Evolutionary conservation across 2,888 invertebrate species (phyloP), one percentile per base, ranked within the genome.

Genomic region (Autographa gamma): DNA sequence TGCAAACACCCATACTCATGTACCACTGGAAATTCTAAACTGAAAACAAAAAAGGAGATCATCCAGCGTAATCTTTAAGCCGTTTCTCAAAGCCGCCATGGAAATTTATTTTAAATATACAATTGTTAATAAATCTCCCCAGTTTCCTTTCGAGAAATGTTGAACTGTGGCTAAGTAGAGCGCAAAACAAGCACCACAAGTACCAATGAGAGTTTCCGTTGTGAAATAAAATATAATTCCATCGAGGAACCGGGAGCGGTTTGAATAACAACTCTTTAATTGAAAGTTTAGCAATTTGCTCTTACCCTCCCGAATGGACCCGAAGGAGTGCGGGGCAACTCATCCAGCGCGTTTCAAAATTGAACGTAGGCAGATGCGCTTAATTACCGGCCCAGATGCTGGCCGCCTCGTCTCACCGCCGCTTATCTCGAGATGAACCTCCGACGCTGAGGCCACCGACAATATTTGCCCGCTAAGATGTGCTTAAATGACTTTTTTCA

Each of bases 201-300:
- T 90, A 91, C 89, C 91, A 90, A 90, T 92, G 89, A 89, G 91
- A 92, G 90, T 89, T 91, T 90, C 88, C 91, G 88, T 90, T 91
- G 90, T 86, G 89, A 91, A 93, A 95, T 95, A 95, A 94, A 94
- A 94, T 92, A 94, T 94, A 94, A 95, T 94, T 92, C 87, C 91
- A 85, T 88, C 87, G 90, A 90, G 91, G 88, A 91, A 89, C 92
- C 86, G 90, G 85, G 88, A 91, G 95, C 92, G 93, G 95, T 94
- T 94, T 93, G 93, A 95, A 93, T 95, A 95, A 94, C 95, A 95
- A 94, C 95, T 95, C 95, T 95, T 95, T 95, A 95, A 95, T 95
- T 94, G 95, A 95, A 95, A 95, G 95, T 95, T 95, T 94, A 94
- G 95, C 95, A 95, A 95, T 95, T 95, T 95, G 95, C 94, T 93